A percentile compares a stretch with the other conserved stretches of the same genome.
Conservation (phyloP, 2,888 invertebrate genomes). For the Campoplex nolae region DNA sequence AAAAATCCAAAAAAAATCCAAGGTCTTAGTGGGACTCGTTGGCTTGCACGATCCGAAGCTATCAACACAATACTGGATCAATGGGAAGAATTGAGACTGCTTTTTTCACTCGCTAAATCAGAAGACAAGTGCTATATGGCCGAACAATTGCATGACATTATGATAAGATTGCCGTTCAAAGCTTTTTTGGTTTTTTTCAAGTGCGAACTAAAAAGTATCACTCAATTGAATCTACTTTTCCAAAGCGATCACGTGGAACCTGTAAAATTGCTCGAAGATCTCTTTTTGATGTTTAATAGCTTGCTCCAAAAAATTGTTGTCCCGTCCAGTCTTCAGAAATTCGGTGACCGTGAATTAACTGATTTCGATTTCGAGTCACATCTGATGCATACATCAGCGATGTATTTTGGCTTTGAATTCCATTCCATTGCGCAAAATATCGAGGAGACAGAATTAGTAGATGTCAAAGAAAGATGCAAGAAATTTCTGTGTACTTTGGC, state of each 20-base stretch:
- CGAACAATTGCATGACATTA: slow-evolving; percentile 71
- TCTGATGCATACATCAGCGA: slow-evolving; percentile 73
- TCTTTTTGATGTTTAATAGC: slow-evolving; percentile 69
- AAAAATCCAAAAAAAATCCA: slow-evolving; percentile 68
- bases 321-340: slow-evolving; percentile 70
- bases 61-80: slow-evolving; percentile 73
- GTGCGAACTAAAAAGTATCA: slow-evolving; percentile 69
- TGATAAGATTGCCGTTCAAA: slow-evolving; percentile 67
- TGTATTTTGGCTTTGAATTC: slow-evolving; percentile 74
- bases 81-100: slow-evolving; percentile 75
- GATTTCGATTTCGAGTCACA: slow-evolving; percentile 72
- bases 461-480: slow-evolving; percentile 70
- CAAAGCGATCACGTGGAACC: slow-evolving; percentile 74
- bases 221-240: slow-evolving; percentile 68
- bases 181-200: slow-evolving; percentile 71
- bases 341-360: slow-evolving; percentile 68
- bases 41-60: slow-evolving; percentile 70
- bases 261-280: slow-evolving; percentile 68
- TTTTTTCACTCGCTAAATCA: slow-evolving; percentile 72
- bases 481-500: slow-evolving; percentile 68
- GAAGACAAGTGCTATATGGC: slow-evolving; percentile 74
- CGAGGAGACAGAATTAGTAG: slow-evolving; percentile 47
- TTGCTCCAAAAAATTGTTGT: slow-evolving; percentile 71
- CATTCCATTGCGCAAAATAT: slow-evolving; percentile 44
- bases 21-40: slow-evolving; percentile 73